Evolutionary conservation across 1,140 invertebrate genomes (phyloP).

Genomic region (Vollenhovia emeryi): DNA sequence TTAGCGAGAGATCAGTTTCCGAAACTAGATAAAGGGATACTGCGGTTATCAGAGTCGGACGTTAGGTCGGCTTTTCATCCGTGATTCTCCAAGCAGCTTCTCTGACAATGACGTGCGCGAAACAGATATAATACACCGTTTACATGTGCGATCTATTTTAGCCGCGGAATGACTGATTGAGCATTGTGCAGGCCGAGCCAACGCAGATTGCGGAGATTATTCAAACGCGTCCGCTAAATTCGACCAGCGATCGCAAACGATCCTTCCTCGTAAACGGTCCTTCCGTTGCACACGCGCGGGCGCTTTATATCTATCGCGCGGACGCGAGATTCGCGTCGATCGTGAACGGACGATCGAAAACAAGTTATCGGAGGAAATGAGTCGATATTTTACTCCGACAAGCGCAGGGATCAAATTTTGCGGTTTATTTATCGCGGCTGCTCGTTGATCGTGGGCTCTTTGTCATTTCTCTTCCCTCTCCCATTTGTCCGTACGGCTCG

Average conservation of each 20-base stretch:
- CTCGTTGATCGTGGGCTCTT: slow-evolving; percentile 37
- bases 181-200: slow-evolving; percentile 27
- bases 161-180: slow-evolving; percentile 32
- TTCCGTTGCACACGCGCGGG: slow-evolving; percentile 47
- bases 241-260: slow-evolving; percentile 32
- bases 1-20: not conserved
- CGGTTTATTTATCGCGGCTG: slow-evolving; percentile 51
- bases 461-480: slow-evolving; percentile 39
- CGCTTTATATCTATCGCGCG: slow-evolving; percentile 41
- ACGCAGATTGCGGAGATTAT: slow-evolving; percentile 44
- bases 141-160: slow-evolving; percentile 45
- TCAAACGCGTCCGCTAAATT: slow-evolving; percentile 51
- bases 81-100: slow-evolving; percentile 7
- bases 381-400: slow-evolving; percentile 51
- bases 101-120: slow-evolving; percentile 39
- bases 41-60: not conserved
- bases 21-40: not conserved
- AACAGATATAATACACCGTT: slow-evolving; percentile 32
- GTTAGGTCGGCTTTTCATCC: not conserved
- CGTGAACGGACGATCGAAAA: slow-evolving; percentile 32
- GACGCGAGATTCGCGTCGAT: slow-evolving; percentile 34
- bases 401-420: slow-evolving; percentile 48
- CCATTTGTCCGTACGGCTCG: slow-evolving; percentile 36
- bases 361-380: slow-evolving; percentile 54
- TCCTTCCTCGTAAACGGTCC: slow-evolving; percentile 50